Conservation (phyloP, 2,888 invertebrate genomes). For the Elmis aenea region DNA sequence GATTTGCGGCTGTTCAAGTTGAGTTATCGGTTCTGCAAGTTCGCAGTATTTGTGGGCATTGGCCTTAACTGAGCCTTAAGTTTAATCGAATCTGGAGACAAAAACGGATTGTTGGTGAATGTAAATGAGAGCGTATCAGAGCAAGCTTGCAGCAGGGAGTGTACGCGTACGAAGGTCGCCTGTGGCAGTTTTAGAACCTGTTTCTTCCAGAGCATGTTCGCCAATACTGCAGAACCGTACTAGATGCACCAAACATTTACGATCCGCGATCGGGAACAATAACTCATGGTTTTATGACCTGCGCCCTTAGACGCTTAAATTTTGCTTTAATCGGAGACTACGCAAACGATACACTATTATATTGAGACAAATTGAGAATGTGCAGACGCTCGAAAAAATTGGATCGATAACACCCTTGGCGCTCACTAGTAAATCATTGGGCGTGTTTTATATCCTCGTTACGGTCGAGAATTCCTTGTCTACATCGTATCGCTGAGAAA, state of each 20-base stretch:
- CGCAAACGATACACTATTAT: slow-evolving; percentile 2
- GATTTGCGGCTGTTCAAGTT: slow-evolving; percentile 14
- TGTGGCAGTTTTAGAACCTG: slow-evolving; percentile 24
- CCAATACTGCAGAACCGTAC: slow-evolving; percentile 21
- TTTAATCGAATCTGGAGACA: slow-evolving; percentile 35
- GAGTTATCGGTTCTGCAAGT: slow-evolving; percentile 23
- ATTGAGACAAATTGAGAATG: slow-evolving; percentile 11
- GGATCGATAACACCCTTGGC: slow-evolving; percentile 29
- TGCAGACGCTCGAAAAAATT: slow-evolving; percentile 25
- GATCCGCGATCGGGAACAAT: slow-evolving; percentile 10
- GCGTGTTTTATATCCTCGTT: slow-evolving; percentile 34
- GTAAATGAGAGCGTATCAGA: slow-evolving; percentile 31
- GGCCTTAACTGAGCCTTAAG: slow-evolving; percentile 34
- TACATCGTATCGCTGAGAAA: slow-evolving; percentile 24
- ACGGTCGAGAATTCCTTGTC: slow-evolving; percentile 31
- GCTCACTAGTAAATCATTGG: slow-evolving; percentile 27
- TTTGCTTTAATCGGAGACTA: slow-evolving; percentile 6
- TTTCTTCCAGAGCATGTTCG: slow-evolving; percentile 25
- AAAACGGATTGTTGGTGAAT: slow-evolving; percentile 35
- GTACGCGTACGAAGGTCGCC: slow-evolving; percentile 27
- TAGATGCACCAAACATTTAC: slow-evolving; percentile 16
- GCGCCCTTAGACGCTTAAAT: slow-evolving; percentile 5
- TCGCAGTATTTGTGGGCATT: slow-evolving; percentile 31
- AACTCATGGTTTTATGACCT: not conserved
- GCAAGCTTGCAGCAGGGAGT: slow-evolving; percentile 21